Base-by-base conservation (phyloP, 2,797 vertebrate species). In the Cichlasoma orientale region DNA sequence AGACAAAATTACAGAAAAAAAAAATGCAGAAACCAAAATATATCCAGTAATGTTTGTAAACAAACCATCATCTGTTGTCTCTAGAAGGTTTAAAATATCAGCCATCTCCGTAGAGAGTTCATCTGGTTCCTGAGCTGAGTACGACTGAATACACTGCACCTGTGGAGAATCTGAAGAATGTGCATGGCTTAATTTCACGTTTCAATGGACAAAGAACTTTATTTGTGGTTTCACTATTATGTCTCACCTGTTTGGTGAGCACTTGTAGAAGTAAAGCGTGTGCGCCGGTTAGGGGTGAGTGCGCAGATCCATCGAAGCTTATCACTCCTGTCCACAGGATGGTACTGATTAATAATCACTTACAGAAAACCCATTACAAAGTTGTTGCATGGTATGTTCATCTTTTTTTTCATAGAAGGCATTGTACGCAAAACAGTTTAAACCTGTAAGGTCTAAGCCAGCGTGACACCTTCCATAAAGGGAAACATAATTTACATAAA, bases 131-230 rank as follows among this genome's bases (percentile, higher is more conserved):
- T 99, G 98, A 81, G 97, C 96, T 29, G 97, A 94, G 0, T 98
- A 99, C 0, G 97, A 98, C 91, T 98, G 98, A 74, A 99, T 97
- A 1, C 98, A 99, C 90, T 99, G 98, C 72, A 99, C 97, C 95
- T 99, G 98, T 0, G 97, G 96, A 83, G 96, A 98, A 89, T 99
- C 98, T 99, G 93, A 72, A 16, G 76, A 1, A 81, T 7, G 77
- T 56, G 75, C 16, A 78, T 5, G 25, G 19, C 2, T 44, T 75
- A 1, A 86, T 27, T 84, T 78, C 21, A 57, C 12, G n/a, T 44
- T 9, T 70, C 7, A 4, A 25, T 7, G 16, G 27, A 58, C 21
- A 13, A 21, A 10, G 13, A 52, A 33, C 9, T 58, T 12, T 1
- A 23, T 11, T 25, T 38, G 23, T 54, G 29, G 2, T 7, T 47